Evolutionary conservation across 2,113 vertebrate species (phyloP).

Genomic region (Ictalurus furcatus): DNA sequence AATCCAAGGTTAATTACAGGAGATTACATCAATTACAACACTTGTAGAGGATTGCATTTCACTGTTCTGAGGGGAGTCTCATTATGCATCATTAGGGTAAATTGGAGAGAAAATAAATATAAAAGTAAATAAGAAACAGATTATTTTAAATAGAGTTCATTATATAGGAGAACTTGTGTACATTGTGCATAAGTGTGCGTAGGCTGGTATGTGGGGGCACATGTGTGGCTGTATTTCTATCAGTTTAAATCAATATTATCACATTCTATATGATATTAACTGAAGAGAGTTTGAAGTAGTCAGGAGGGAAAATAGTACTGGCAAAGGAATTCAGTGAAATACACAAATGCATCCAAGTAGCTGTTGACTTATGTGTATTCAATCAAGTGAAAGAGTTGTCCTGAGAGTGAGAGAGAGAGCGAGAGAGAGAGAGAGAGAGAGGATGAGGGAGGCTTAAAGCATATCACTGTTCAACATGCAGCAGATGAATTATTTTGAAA

Average conservation of each 20-base stretch:
- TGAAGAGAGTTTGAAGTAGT: neutral
- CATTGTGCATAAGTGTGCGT: neutral
- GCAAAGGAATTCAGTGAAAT: neutral
- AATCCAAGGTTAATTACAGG: conserved; percentile 27
- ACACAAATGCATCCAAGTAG: neutral
- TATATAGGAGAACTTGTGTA: neutral
- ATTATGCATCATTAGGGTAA: conserved; percentile 1
- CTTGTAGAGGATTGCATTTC: conserved; percentile 11
- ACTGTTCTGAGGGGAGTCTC: neutral
- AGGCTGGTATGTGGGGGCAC: neutral
- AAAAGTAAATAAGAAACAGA: neutral
- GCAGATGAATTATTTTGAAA: neutral
- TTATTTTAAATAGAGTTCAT: neutral
- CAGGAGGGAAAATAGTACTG: neutral
- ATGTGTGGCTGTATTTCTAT: neutral
- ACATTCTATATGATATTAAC: neutral
- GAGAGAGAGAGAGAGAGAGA: neutral
- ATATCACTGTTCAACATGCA: conserved; percentile 26
- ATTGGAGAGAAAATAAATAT: neutral
- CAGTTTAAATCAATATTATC: conserved; percentile 1
- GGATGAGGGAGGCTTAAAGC: conserved; percentile 19
- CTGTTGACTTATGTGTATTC: neutral
- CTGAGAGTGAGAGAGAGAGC: neutral
- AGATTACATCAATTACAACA: conserved; percentile 16
- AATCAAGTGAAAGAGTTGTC: conserved; percentile 27